Evolutionary conservation across 2,113 vertebrate genomes (phyloP).

Genomic region (Melanerpes formicivorus): DNA sequence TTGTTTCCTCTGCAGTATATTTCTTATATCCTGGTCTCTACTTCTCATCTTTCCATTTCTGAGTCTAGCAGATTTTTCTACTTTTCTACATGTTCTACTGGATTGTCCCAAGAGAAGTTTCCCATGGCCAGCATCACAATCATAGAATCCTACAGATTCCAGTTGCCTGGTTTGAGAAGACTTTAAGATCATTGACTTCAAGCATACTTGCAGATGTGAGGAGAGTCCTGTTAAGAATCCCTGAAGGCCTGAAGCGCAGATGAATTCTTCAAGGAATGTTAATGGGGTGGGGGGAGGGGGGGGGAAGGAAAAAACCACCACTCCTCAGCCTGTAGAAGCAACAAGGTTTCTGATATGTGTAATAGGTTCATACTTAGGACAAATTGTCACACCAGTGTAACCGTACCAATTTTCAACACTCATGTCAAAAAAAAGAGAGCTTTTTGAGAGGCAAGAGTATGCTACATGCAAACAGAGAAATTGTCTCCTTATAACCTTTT

Average conservation of each 20-base stretch:
- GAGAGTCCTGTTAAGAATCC: background rate
- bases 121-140: background rate
- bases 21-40: background rate
- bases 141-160: too few species aligned
- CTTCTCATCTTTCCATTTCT: background rate
- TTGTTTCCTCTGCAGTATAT: background rate
- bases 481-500: background rate
- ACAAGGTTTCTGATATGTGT: background rate
- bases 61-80: background rate
- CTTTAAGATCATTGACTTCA: too few species aligned
- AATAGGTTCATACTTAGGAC: background rate
- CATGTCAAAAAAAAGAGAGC: background rate
- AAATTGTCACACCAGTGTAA: background rate
- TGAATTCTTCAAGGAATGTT: background rate
- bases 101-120: background rate
- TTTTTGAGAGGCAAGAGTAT: background rate
- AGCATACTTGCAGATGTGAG: background rate
- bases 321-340: background rate
- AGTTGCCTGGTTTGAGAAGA: too few species aligned
- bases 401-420: background rate
- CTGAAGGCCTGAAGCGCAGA: background rate
- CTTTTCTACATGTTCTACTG: background rate
- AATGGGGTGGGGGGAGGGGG: background rate
- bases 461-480: background rate
- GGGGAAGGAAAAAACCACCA: too few species aligned